phyloP scores from a whole-genome alignment of 2,888 invertebrate species.

The Chelonus formosanus region DNA sequence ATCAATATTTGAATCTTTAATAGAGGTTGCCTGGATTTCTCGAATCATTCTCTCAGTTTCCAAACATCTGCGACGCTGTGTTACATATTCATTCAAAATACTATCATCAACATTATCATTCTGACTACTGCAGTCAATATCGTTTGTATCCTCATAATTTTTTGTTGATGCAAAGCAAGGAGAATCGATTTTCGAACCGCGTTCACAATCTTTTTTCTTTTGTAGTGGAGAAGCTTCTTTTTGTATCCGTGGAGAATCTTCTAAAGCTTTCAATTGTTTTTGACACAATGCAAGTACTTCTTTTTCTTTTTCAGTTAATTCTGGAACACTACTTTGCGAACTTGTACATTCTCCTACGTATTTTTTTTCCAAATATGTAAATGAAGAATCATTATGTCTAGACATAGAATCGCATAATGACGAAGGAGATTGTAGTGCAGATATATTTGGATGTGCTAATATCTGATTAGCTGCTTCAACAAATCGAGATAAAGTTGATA shows the following conservation, averaged over 20 bases:
- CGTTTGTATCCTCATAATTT: no score
- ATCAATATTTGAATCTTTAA: constrained; percentile 30
- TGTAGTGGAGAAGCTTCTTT: no score
- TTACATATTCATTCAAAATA: no score
- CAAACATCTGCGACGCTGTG: no score
- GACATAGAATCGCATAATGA: neutral
- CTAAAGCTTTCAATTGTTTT: constrained; percentile 1
- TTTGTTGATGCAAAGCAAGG: no score
- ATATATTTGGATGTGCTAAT: no score
- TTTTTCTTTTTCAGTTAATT: constrained; percentile 2
- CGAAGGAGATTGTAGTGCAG: neutral
- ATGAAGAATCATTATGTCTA: constrained; percentile 9
- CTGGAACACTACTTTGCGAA: neutral
- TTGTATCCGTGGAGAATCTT: neutral
- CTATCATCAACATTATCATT: neutral
- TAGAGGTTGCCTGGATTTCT: neutral
- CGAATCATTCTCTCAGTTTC: no score
- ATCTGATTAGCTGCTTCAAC: no score
- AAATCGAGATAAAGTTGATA: no score
- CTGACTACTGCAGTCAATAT: neutral
- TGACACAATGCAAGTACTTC: neutral
- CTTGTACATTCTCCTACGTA: neutral
- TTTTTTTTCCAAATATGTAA: constrained; percentile 8
- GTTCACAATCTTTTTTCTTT: no score
- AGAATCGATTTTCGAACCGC: no score